Conservation (phyloP, 2,888 invertebrate species). For the Euclidia mi region DNA sequence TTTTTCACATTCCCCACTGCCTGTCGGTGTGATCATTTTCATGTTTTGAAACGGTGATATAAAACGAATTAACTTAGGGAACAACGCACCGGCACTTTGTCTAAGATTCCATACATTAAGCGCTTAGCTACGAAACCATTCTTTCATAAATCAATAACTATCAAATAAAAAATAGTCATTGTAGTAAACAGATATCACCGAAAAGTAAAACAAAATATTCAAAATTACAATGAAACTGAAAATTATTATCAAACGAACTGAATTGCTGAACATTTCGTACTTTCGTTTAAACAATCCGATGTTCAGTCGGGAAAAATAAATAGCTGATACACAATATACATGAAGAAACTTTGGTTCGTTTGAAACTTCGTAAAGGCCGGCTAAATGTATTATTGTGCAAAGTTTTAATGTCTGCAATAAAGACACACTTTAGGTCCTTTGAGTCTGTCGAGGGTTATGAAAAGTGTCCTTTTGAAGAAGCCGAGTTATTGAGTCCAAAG, state of each 20-base stretch:
- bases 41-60: too few relatives aligned
- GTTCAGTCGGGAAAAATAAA: slow-evolving; percentile 25
- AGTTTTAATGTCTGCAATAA: slow-evolving; percentile 16
- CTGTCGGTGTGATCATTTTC: too few relatives aligned
- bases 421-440: slow-evolving; percentile 11
- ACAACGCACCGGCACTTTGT: too few relatives aligned
- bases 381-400: slow-evolving; percentile 9
- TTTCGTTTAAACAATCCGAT: slow-evolving; percentile 15
- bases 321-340: slow-evolving; percentile 18
- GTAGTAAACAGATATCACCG: too few relatives aligned
- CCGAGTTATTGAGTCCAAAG: neutral
- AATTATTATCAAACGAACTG: slow-evolving; percentile 6
- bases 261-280: neutral
- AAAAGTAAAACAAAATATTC: too few relatives aligned
- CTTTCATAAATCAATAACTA: too few relatives aligned
- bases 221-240: neutral
- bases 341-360: slow-evolving; percentile 11
- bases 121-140: too few relatives aligned
- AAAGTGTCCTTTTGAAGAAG: slow-evolving; percentile 1
- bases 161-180: neutral
- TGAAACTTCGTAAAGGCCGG: slow-evolving; percentile 8
- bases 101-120: too few relatives aligned
- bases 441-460: slow-evolving; percentile 5
- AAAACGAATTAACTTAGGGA: too few relatives aligned
- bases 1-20: too few relatives aligned